These are phyloP conservation scores for Troides oblongomaculatus DNA, from an alignment of 2,888 invertebrate species.

Conservation along the genomic window DNA sequence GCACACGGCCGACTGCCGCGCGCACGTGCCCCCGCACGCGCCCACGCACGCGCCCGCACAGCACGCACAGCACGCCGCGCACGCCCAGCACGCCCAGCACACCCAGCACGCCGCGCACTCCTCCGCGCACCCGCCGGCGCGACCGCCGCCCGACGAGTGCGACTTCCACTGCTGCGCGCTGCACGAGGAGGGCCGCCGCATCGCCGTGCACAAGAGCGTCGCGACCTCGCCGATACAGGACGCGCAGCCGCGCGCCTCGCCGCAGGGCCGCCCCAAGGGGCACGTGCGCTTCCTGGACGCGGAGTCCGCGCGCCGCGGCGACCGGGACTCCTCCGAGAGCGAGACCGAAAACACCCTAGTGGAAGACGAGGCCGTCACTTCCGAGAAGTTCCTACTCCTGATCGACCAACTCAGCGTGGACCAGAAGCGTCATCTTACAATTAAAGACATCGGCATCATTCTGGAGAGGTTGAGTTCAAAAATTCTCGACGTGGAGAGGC, in stretches of 20 bases:
- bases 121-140: constrained; percentile 82
- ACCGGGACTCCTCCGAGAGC: constrained; percentile 93
- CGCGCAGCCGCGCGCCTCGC: constrained; percentile 83
- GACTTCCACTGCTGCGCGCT: constrained; percentile 97
- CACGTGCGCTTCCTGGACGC: constrained; percentile 93
- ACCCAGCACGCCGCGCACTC: constrained; percentile 85
- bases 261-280: constrained; percentile 85
- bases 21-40: constrained; percentile 67
- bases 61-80: constrained; percentile 70
- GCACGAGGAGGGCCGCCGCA: constrained; percentile 95
- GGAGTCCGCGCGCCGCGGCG: constrained; percentile 81
- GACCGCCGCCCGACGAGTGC: constrained; percentile 88
- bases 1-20: constrained; percentile 87
- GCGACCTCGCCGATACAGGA: constrained; percentile 96
- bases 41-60: constrained; percentile 72
- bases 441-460: constrained; percentile 97
- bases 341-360: constrained; percentile 96
- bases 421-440: constrained; percentile 94
- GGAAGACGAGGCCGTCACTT: constrained; percentile 93
- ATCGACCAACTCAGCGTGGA: constrained; percentile 96
- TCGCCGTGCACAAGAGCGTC: constrained; percentile 94
- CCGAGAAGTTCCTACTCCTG: constrained; percentile 94
- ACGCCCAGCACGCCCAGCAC: constrained; percentile 82
- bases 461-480: constrained; percentile 94
- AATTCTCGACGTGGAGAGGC: constrained; percentile 94